Evolutionary conservation across 2,113 vertebrate species (phyloP), one percentile per base, ranked within the genome.

Genomic region (Mus pahari): DNA sequence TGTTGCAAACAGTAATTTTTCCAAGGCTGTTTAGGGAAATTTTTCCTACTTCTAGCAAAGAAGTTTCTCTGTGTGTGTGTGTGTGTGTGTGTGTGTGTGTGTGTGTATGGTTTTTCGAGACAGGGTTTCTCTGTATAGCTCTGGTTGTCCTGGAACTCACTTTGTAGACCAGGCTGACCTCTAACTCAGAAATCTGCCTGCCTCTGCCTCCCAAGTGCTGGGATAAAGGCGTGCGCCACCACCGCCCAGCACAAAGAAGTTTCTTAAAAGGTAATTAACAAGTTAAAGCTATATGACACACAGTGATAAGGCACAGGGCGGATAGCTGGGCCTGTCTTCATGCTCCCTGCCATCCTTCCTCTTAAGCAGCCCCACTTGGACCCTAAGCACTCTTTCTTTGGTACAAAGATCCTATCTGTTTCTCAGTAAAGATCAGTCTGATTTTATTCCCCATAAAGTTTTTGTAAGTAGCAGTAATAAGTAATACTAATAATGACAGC

Each of bases 1-100:
- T 48, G 92, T 93, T 92, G 92, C 48, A 97, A 97, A 98, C 62
- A 97, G 75, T 91, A 94, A 98, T 96, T 98, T 98, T 98, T 97
- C 95, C 95, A 96, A 98, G 64, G 95, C 74, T 96, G 86, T 94
- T 92, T 94, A 8, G 70, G 88, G 86, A 96, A 70, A 73, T 97
- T 87, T 62, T 58, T 68, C 19, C 28, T n/a, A 92, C 39, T 95
- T 96, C 84, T 75, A 97, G 94, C 64, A 97, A 97, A 98, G n/a
- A 42, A 96, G 74, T 95, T n/a, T n/a, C n/a, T n/a, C n/a, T n/a
- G n/a, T n/a, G n/a, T n/a, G n/a, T n/a, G n/a, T n/a, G n/a, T n/a
- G n/a, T n/a, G n/a, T n/a, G n/a, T n/a, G n/a, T n/a, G n/a, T n/a
- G n/a, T n/a, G n/a, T n/a, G n/a, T n/a, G n/a, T n/a, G n/a, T n/a